Base-by-base conservation (phyloP, 2,888 invertebrate genomes). In the Pandemis corylana region DNA sequence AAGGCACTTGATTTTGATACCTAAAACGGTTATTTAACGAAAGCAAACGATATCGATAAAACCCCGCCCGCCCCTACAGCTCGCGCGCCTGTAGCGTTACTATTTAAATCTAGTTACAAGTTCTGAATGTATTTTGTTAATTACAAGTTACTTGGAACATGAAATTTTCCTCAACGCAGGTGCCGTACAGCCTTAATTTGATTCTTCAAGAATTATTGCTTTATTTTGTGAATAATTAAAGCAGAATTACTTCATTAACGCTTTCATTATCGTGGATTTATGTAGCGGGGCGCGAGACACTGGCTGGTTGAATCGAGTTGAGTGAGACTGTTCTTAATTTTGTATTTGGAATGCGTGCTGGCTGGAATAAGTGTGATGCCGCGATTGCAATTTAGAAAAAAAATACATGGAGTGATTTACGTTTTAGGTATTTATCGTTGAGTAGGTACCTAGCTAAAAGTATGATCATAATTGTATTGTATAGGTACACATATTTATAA, bases 41-140 rank as follows among this genome's bases (percentile, higher is more conserved):
- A 42, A 28, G 61, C 20, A 49, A 6, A 44, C 44, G 28, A 28
- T 67, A 68, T 68, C 68, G 67, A 62, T 71, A 20, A 56, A 63
- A 51, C 68, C 62, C n/a, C 41, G 7, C 69, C 71, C 82, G 71
- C 67, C 82, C 76, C 84, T 80, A 81, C 77, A 65, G 75, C 79
- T 76, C 77, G 68, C 80, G 81, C 80, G 79, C 83, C 81, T 83
- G 84, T 85, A 84, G 87, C 89, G 90, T 91, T 92, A 92, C 93
- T 93, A 93, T 93, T 93, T 93, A 93, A 94, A 94, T 93, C 93
- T 87, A 91, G 94, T 94, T 94, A 94, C 91, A 92, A 94, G 93
- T 94, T 93, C 86, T 89, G 92, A 93, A 93, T 93, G 92, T 93
- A 93, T 94, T 94, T 93, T 92, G 92, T 93, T 91, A 93, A 94